Evolutionary conservation across 2,888 invertebrate species (phyloP), one percentile per base, ranked within the genome.

Genomic region (Nematopogon swammerdamellus): DNA sequence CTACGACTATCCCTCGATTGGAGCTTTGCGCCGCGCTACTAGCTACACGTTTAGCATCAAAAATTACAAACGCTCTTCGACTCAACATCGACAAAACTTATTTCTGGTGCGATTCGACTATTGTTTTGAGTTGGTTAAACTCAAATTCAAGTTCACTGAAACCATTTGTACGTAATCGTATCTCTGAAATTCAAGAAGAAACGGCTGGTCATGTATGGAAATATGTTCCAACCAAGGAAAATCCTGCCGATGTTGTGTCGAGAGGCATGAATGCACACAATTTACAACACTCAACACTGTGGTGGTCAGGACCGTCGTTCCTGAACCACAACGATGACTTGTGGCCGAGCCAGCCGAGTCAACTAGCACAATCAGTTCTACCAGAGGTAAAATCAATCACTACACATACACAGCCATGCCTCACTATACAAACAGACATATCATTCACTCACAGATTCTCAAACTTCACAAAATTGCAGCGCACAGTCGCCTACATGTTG

Each of bases 21-120:
- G 62, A 63, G 48, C 51, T 64, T 0, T 58, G 58, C 42, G 60
- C 53, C n/a, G 62, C 63, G 2, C 30, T 58, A 3, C 45, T 62
- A 14, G 44, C 59, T 5, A 48, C 59, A 8, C 25, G 25, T 4
- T 10, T 25, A 10, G 25, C 25, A 6, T 4, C 5, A 10, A 25
- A 25, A 10, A 10, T 25, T 25, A 6, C 25, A 4, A 4, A 25
- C 4, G 4, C 25, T 10, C 25, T 25, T 25, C 30, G 46, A 4
- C 18, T 54, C 2, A 19, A 45, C 2, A 19, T 55, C 18, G 42
- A 43, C 2, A 14, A 51, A 29, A 43, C 51, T 1, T 52, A 18
- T 18, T 49, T 42, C n/a, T 55, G 55, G 55, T 44, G 45, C 3
- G 54, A n/a, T n/a, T n/a, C n/a, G n/a, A n/a, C n/a, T n/a, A n/a